These are phyloP conservation scores for Haemorhous mexicanus DNA, from an alignment of 2,113 vertebrate genomes.

Conservation along the genomic window DNA sequence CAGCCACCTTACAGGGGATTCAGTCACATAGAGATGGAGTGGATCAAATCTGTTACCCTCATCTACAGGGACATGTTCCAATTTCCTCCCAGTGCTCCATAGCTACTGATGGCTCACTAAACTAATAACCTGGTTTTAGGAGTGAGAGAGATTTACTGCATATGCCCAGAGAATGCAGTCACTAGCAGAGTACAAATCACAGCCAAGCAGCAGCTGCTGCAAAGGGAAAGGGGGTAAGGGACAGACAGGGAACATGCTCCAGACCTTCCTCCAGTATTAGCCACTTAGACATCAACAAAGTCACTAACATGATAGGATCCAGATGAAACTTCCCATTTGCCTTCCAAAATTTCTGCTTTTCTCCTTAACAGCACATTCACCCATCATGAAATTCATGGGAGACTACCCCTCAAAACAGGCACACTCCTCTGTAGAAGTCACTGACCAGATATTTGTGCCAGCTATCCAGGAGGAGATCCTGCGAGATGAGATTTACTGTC, in stretches of 20 bases:
- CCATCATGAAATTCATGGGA: constrained; percentile 95
- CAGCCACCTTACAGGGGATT: not conserved
- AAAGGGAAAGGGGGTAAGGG: not conserved
- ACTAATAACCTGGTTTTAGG: not conserved
- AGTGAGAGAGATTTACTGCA: not conserved
- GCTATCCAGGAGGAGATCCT: constrained; percentile 79
- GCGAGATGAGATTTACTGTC: constrained; percentile 92
- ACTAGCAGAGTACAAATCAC: not conserved
- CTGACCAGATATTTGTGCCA: constrained; percentile 88
- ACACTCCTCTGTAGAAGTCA: constrained; percentile 80
- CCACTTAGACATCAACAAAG: not conserved
- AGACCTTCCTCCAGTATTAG: not conserved
- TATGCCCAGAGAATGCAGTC: not conserved
- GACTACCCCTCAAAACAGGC: constrained; percentile 91
- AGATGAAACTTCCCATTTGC: not conserved
- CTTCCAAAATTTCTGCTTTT: not conserved
- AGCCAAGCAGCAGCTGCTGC: not conserved
- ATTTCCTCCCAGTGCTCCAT: not conserved
- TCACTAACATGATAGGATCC: not conserved
- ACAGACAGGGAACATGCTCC: not conserved
- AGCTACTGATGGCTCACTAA: not conserved
- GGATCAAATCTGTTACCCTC: not conserved
- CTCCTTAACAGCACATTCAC: constrained; percentile 75
- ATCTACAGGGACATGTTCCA: not conserved
- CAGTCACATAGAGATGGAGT: not conserved